A percentile compares a stretch with the other conserved stretches of the same genome.
These are phyloP conservation scores for Agrotis exclamationis DNA, from an alignment of 2,888 invertebrate genomes.

Conservation along the genomic window DNA sequence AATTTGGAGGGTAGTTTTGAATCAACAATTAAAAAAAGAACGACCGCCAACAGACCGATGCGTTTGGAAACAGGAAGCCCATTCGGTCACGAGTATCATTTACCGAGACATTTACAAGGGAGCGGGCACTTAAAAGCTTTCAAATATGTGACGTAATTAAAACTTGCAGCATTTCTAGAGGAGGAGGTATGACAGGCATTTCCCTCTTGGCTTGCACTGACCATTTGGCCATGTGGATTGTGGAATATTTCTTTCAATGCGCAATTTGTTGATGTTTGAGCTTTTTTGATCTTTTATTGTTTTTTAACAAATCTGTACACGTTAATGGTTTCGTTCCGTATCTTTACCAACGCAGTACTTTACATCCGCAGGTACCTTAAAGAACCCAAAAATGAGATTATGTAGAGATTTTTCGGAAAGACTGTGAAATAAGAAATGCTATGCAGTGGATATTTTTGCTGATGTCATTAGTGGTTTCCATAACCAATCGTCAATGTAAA, in stretches of 20 bases:
- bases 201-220: conserved; percentile 37
- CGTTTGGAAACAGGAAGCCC: conserved; percentile 48
- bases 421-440: background rate
- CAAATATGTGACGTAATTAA: conserved; percentile 54
- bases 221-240: conserved; percentile 17
- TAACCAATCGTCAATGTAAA: background rate
- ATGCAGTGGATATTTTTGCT: background rate
- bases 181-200: conserved; percentile 43
- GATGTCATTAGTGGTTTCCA: background rate
- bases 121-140: conserved; percentile 51
- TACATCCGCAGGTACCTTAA: background rate
- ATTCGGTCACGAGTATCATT: conserved; percentile 49
- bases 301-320: background rate
- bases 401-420: background rate
- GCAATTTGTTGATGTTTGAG: background rate
- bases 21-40: conserved; percentile 10
- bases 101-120: conserved; percentile 46
- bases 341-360: background rate
- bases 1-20: conserved; percentile 18
- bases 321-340: background rate
- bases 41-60: background rate
- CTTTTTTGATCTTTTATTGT: conserved; percentile 1
- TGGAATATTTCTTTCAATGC: conserved; percentile 19
- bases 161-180: conserved; percentile 47
- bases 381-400: background rate